Percentiles rank a stretch among this genome's conserved stretches.
Conservation (phyloP, 1,140 invertebrate genomes). For the Drosophila micromelanica region DNA sequence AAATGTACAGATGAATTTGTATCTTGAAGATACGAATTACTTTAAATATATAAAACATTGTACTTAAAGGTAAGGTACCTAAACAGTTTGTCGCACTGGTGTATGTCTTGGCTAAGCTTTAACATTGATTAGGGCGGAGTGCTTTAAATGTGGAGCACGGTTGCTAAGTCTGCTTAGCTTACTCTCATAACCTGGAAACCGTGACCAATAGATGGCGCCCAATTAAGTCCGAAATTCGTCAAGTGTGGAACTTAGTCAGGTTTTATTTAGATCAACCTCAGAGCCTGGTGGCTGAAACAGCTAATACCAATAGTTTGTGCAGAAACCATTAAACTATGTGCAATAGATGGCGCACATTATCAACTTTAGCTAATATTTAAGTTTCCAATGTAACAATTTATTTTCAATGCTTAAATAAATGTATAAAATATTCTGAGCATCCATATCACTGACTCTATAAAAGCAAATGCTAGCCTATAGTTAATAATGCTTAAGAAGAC, state of each 20-base stretch:
- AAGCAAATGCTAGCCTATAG: conserved; percentile 7
- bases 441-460: conserved; percentile 25
- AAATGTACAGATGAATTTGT: no score
- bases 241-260: neutral
- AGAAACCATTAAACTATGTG: neutral
- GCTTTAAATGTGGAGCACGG: neutral
- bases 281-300: neutral
- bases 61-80: no score
- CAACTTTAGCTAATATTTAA: neutral
- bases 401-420: neutral
- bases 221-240: neutral
- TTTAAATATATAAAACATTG: no score
- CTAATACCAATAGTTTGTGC: neutral
- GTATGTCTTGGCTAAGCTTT: no score
- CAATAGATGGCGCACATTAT: neutral
- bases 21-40: no score
- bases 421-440: conserved; percentile 16
- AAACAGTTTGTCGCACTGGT: no score
- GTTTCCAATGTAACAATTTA: conserved; percentile 3
- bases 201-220: neutral
- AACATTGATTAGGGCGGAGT: no score
- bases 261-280: no score
- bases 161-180: no score
- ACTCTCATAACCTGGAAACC: no score
- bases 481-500: neutral